Percentiles rank a stretch among this genome's conserved stretches.
These are phyloP conservation scores for Prionailurus viverrinus DNA, from an alignment of 2,113 vertebrate species.

Conservation along the genomic window DNA sequence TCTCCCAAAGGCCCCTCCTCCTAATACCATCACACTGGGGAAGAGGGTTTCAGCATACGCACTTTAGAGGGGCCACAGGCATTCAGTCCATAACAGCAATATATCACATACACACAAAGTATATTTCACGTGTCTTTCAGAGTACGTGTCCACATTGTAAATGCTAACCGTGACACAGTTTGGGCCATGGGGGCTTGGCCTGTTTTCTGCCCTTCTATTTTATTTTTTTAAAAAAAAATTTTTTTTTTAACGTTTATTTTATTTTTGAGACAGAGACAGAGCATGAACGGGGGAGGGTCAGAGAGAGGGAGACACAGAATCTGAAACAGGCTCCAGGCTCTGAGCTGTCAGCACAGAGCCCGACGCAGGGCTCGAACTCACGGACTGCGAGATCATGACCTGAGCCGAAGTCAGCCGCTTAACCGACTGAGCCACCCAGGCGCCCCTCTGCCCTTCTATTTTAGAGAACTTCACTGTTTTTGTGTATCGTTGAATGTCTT, in stretches of 20 bases:
- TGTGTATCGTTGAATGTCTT: background rate
- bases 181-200: background rate
- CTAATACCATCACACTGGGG: background rate
- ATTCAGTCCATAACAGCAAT: background rate
- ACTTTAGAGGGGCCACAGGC: rapidly evolving
- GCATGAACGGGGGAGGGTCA: too few species aligned
- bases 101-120: background rate
- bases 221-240: background rate
- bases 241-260: too few species aligned
- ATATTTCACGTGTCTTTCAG: background rate
- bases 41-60: background rate
- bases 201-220: background rate
- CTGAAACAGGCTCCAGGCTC: too few species aligned
- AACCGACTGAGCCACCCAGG: too few species aligned
- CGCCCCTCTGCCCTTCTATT: background rate
- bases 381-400: too few species aligned
- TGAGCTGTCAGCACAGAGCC: too few species aligned
- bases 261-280: too few species aligned
- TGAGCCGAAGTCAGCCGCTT: too few species aligned
- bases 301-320: too few species aligned
- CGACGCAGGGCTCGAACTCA: too few species aligned
- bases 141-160: background rate
- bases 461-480: background rate
- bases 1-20: background rate
- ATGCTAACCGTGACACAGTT: background rate